Base-by-base conservation (phyloP, 1,140 invertebrate genomes). In the Eciton burchellii region DNA sequence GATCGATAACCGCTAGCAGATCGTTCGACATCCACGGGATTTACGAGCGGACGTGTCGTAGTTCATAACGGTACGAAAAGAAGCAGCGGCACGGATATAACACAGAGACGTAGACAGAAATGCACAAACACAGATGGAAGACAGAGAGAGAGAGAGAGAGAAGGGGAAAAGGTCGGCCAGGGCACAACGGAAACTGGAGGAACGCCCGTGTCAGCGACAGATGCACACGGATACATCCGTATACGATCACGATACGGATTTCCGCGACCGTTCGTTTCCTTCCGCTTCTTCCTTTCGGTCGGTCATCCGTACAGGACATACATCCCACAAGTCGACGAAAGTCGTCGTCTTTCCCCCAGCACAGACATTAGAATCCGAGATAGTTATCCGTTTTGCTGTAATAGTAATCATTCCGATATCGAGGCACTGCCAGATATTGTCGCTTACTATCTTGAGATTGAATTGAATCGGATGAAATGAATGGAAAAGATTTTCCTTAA, bases 61-160 rank as follows among this genome's bases (percentile, higher is more conserved):
- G 84, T 76, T 86, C 77, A 85, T 86, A 86, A 86, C 85, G 84
- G 85, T 85, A 82, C 56, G 74, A 65, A 79, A 83, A 74, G 83
- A 74, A 85, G 77, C 56, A 59, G 24, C 52, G 74, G 57, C 70
- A 84, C 21, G 73, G 65, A 74, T 35, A 56, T 84, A 52, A 29
- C 11, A 43, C 21, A 62, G 24, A 59, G 29, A 47, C 12, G 41
- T 41, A 19, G 41, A 19, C n/a, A 52, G 52, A 45, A 12, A n/a
- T n/a, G 19, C 12, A 21, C 45, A 19, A 12, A 47, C 4, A 62
- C 47, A 14, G 47, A 47, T 41, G 54, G 60, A 74, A 82, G 77
- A 85, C 62, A 14, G 56, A 83, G 77, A 85, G 70, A 14, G 56
- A 83, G n/a, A 3, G 11, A 19, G 47, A 54, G 35, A 71, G 74